A percentile compares a stretch with the other conserved stretches of the same genome.
Evolutionary conservation across 1,140 invertebrate genomes (phyloP).

Genomic region (Drosophila pruinosa): DNA sequence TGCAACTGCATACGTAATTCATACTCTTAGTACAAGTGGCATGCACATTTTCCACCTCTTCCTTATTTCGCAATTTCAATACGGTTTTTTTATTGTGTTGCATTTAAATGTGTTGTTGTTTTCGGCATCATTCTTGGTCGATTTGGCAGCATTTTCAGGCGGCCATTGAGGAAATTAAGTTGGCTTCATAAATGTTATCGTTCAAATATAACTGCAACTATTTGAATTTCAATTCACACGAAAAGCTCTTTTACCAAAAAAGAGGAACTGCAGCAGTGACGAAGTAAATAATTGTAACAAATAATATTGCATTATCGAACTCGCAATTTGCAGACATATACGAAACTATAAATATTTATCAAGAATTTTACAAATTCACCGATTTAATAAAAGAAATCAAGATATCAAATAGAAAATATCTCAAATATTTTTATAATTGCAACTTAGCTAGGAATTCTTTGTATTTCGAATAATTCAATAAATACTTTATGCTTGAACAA

Average conservation of each 20-base stretch:
- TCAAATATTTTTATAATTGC: too few relatives aligned
- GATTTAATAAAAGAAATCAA: too few relatives aligned
- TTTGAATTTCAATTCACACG: background rate
- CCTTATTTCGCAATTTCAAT: background rate
- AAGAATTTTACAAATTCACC: too few relatives aligned
- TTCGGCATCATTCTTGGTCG: background rate
- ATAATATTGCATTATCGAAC: too few relatives aligned
- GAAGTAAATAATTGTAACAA: background rate
- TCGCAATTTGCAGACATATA: too few relatives aligned
- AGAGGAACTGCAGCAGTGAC: background rate
- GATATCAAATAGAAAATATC: too few relatives aligned
- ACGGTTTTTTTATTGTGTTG: conserved; percentile 39
- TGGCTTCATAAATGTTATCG: background rate
- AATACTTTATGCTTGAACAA: too few relatives aligned
- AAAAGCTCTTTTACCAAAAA: background rate
- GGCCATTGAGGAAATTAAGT: conserved; percentile 61
- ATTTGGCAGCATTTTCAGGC: background rate
- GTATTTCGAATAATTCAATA: too few relatives aligned
- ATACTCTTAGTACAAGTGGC: background rate
- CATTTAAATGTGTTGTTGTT: conserved; percentile 53
- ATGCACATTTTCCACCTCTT: background rate
- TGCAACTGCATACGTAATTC: conserved; percentile 57
- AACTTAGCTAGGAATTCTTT: too few relatives aligned
- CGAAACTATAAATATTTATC: too few relatives aligned
- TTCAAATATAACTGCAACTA: background rate